Conservation (phyloP, 2,113 vertebrate genomes). For the Emberiza fucata region DNA sequence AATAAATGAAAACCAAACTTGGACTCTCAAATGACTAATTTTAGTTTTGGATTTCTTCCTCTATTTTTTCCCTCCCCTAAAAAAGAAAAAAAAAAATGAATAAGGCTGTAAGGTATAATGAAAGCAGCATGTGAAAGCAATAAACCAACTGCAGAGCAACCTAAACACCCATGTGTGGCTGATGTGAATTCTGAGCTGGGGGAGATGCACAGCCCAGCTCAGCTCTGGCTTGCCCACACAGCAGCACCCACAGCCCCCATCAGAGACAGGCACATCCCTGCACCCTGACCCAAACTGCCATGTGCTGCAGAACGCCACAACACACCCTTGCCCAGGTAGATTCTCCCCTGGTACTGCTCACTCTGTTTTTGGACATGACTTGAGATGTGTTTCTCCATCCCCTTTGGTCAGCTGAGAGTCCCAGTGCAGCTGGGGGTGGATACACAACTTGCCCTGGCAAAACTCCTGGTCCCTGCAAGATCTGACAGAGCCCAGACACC, state of each 20-base stretch:
- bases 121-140: constrained; percentile 50
- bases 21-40: constrained; percentile 10
- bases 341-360: fast-evolving
- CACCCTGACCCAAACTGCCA: background rate
- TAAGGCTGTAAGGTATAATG: constrained; percentile 43
- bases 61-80: background rate
- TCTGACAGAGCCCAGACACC: background rate
- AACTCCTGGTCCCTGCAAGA: background rate
- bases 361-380: background rate
- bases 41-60: constrained; percentile 28
- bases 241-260: background rate
- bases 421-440: background rate
- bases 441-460: background rate
- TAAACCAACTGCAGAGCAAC: constrained; percentile 21
- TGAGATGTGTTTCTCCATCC: background rate
- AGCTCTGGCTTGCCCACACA: background rate
- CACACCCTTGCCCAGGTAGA: too few species aligned
- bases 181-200: background rate
- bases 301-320: background rate
- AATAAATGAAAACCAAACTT: constrained; percentile 27
- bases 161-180: background rate
- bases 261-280: background rate
- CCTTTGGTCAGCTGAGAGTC: background rate
- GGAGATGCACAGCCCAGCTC: background rate
- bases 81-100: background rate